These are phyloP conservation scores for Phortica okadai DNA, from an alignment of 2,888 invertebrate species.

Conservation along the genomic window DNA sequence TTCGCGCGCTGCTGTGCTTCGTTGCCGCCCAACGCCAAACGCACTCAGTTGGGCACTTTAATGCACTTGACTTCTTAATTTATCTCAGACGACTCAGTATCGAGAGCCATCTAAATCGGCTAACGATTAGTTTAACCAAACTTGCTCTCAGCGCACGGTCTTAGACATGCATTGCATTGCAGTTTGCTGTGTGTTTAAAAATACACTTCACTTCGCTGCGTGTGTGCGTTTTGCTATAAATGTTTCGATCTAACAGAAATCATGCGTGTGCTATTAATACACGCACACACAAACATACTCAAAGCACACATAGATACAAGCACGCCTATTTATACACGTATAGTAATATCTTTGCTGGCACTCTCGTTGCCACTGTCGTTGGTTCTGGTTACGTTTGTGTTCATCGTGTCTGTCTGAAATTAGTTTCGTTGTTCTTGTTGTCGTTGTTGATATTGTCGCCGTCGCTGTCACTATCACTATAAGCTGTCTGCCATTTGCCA, in stretches of 20 bases:
- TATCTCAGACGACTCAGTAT: not conserved
- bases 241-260: slow-evolving; percentile 39
- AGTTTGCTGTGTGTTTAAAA: slow-evolving; percentile 1
- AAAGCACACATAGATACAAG: too few relatives aligned
- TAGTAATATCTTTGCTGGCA: not conserved
- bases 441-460: slow-evolving; percentile 30
- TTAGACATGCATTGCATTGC: not conserved
- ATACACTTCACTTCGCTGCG: slow-evolving; percentile 47
- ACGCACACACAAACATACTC: not conserved
- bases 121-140: not conserved
- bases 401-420: slow-evolving; percentile 20
- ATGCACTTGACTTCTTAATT: slow-evolving; percentile 63
- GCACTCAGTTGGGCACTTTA: slow-evolving; percentile 32
- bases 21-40: not conserved
- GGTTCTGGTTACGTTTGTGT: slow-evolving; percentile 26
- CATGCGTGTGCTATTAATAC: slow-evolving; percentile 27
- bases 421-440: slow-evolving; percentile 28
- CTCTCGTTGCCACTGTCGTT: not conserved
- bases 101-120: not conserved
- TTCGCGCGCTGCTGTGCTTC: not conserved
- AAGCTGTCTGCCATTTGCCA: not conserved
- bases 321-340: not conserved
- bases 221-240: slow-evolving; percentile 59
- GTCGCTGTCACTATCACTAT: slow-evolving; percentile 11
- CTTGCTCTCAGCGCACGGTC: not conserved